Conservation (phyloP, 2,888 invertebrate genomes). For the Chesias legatella region DNA sequence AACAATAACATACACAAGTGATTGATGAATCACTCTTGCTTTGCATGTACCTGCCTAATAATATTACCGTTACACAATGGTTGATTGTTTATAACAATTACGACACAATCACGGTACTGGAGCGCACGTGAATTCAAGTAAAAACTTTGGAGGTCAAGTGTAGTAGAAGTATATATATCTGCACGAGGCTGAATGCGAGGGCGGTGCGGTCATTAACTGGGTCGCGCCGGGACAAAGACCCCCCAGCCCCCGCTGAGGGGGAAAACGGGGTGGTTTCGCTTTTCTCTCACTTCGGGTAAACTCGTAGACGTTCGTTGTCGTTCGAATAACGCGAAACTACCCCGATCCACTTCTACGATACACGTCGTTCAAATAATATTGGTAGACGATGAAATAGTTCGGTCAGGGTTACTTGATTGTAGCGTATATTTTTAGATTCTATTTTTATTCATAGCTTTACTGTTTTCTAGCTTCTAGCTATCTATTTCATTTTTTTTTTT, state of each 20-base stretch:
- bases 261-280: conserved; percentile 66
- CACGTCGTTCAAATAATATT: conserved; percentile 28
- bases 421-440: conserved; percentile 14
- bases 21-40: conserved; percentile 18
- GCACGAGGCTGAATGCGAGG: conserved; percentile 72
- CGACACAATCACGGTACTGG: conserved; percentile 61
- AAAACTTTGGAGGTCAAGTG: conserved; percentile 81
- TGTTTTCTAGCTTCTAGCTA: too few relatives aligned
- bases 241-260: conserved; percentile 51
- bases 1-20: conserved; percentile 3
- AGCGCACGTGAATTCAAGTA: conserved; percentile 74
- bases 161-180: conserved; percentile 80
- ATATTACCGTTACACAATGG: conserved; percentile 17
- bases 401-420: conserved; percentile 26
- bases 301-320: conserved; percentile 42
- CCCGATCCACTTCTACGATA: conserved; percentile 55
- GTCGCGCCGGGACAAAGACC: conserved; percentile 77
- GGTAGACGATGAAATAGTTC: conserved; percentile 22
- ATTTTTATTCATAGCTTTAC: too few relatives aligned
- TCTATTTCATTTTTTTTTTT: too few relatives aligned
- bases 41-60: not conserved
- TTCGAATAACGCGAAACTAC: conserved; percentile 48
- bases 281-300: conserved; percentile 46
- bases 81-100: conserved; percentile 66
- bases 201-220: conserved; percentile 80